phyloP scores from a whole-genome alignment of 2,797 vertebrate species.

The Holocentrus rufus region DNA sequence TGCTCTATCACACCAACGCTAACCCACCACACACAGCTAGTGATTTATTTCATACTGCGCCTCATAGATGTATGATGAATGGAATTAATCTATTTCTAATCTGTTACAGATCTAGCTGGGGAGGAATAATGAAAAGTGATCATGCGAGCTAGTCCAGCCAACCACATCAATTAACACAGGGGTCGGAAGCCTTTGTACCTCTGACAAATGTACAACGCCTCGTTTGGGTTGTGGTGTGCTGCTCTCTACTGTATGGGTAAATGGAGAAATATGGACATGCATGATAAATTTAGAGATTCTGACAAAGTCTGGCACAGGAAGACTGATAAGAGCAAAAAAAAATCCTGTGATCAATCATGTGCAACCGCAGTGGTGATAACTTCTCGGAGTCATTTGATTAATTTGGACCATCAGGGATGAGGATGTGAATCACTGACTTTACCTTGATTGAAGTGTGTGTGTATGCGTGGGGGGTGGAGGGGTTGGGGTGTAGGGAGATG shows the following conservation, averaged over 20 bases:
- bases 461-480: conserved; percentile 10
- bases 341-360: conserved; percentile 42
- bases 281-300: conserved; percentile 48
- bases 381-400: conserved; percentile 47
- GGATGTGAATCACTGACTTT: conserved; percentile 37
- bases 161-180: conserved; percentile 57
- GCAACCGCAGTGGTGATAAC: conserved; percentile 35
- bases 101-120: conserved; percentile 62
- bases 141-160: conserved; percentile 47
- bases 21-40: conserved; percentile 33
- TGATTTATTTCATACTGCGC: conserved; percentile 46
- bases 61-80: conserved; percentile 66
- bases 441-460: conserved; percentile 32
- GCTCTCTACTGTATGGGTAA: neutral
- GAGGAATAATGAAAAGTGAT: conserved; percentile 69
- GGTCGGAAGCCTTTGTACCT: conserved; percentile 42
- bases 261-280: conserved; percentile 22
- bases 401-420: conserved; percentile 37
- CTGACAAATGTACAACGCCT: conserved; percentile 49
- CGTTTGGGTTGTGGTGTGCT: conserved; percentile 18
- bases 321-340: conserved; percentile 26
- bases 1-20: conserved; percentile 27
- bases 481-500: neutral
- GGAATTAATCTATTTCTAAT: conserved; percentile 75
- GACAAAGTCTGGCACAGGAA: conserved; percentile 42